Base-by-base conservation (phyloP, 2,797 vertebrate genomes). In the Periophthalmus magnuspinnatus region DNA sequence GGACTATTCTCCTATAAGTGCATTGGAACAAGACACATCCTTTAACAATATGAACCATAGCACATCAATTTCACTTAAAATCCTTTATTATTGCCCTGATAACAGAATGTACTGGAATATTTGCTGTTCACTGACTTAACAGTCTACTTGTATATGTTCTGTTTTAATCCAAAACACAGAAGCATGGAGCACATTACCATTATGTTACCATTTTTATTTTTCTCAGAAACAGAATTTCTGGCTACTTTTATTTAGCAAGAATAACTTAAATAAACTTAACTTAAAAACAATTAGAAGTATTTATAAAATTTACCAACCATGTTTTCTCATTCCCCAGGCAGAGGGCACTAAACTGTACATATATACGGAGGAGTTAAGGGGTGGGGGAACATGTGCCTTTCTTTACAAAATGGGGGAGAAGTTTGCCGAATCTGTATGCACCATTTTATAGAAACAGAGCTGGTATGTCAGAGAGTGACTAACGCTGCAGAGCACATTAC, bases 351-450 rank as follows among this genome's bases (percentile, higher is more conserved):
- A n/a, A n/a, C n/a, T n/a, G 3, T 50, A n/a, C 19, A 55, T 21
- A 8, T 8, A 54, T 24, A 24, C 11, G 3, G n/a, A 79, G 84
- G 80, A 78, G 87, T 84, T 87, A 73, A 78, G 50, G 68, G 71
- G 71, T 80, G 75, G 82, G 77, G 79, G 74, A 86, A 85, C 75
- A 58, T 38, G 65, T 76, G 58, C 28, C 61, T n/a, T 9, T 41
- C 2, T 85, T 86, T 87, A 81, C 80, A 81, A 84, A 84, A 82
- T 83, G 83, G 74, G 85, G 81, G 72, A 13, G 85, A 84, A 71
- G 64, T 68, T 73, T 89, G 82, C 75, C 76, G 68, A 63, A 8
- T 34, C 60, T 41, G 38, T 72, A 17, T 47, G 7, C 32, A 45
- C 19, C 0, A 16, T 19, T 45, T 22, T 24, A 45, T 14, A 62